Percentiles rank a stretch among this genome's conserved stretches.
Evolutionary conservation across 2,113 vertebrate genomes (phyloP).

Genomic region (Onychostoma macrolepis): DNA sequence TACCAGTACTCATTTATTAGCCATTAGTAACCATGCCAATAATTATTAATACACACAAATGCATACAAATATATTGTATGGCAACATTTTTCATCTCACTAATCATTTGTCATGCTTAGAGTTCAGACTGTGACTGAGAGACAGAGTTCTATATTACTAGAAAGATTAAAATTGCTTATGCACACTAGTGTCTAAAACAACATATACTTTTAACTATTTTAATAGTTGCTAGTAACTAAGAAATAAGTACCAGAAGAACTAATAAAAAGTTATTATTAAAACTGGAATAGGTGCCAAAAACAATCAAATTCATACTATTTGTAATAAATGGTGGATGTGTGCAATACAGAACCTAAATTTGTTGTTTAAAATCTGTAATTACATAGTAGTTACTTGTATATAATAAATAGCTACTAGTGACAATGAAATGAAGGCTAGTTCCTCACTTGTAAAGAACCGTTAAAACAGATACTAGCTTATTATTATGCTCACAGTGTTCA

Average conservation of each 20-base stretch:
- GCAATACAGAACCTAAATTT: not conserved
- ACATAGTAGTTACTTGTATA: not conserved
- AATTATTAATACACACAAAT: not conserved
- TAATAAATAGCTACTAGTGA: too few species aligned
- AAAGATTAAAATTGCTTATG: not conserved
- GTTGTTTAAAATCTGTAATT: not conserved
- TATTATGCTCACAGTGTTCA: not conserved
- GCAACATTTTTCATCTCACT: not conserved
- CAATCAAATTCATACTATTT: not conserved
- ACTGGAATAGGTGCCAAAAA: not conserved
- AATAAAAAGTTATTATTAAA: not conserved
- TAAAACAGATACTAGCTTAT: not conserved
- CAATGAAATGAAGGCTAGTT: not conserved
- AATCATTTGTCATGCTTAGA: not conserved
- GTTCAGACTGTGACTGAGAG: too few species aligned
- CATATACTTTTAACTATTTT: not conserved
- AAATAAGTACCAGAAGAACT: too few species aligned
- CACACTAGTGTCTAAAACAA: not conserved
- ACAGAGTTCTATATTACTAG: not conserved
- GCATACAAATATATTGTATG: too few species aligned
- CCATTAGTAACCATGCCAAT: not conserved
- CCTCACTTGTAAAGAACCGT: too few species aligned
- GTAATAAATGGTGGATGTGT: not conserved
- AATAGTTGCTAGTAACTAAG: not conserved
- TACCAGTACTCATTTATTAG: not conserved